phyloP scores from a whole-genome alignment of 2,888 invertebrate genomes.

The Chymomyza procnemis region DNA sequence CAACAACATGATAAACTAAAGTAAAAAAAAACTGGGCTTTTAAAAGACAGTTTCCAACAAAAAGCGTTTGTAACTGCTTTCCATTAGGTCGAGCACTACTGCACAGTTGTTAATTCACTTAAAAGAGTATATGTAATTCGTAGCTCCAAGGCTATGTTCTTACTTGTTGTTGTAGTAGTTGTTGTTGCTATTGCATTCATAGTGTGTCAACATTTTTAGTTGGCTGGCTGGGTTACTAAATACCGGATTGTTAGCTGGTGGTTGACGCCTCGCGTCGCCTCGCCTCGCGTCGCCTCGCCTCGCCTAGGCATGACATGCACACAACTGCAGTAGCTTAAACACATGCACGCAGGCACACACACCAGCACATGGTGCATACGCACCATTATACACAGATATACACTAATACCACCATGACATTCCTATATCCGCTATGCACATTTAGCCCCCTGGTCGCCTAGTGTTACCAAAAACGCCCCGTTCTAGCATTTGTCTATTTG shows the following conservation, averaged over 20 bases:
- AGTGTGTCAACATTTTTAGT: conserved; percentile 68
- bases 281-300: too few species aligned
- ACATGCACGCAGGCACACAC: not conserved
- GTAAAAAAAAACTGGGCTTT: too few species aligned
- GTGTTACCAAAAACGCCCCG: not conserved
- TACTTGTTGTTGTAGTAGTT: conserved; percentile 18
- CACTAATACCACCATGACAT: not conserved
- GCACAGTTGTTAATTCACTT: too few species aligned
- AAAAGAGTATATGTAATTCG: not conserved
- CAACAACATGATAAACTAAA: too few species aligned
- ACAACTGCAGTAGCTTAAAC: not conserved
- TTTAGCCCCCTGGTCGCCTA: not conserved
- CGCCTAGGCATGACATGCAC: not conserved
- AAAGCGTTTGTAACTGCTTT: too few species aligned
- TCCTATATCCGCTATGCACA: not conserved
- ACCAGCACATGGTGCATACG: not conserved
- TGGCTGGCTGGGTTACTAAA: conserved; percentile 19
- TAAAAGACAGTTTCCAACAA: too few species aligned
- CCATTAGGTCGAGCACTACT: too few species aligned
- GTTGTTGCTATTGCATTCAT: conserved; percentile 28
- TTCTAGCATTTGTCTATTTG: conserved; percentile 61
- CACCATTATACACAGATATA: not conserved
- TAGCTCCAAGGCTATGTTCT: conserved; percentile 4
- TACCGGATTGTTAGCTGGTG: conserved; percentile 51
- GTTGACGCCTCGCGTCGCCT: conserved; percentile 51